Conservation (phyloP, 2,797 vertebrate species). For the Pangasius krempfi region DNA sequence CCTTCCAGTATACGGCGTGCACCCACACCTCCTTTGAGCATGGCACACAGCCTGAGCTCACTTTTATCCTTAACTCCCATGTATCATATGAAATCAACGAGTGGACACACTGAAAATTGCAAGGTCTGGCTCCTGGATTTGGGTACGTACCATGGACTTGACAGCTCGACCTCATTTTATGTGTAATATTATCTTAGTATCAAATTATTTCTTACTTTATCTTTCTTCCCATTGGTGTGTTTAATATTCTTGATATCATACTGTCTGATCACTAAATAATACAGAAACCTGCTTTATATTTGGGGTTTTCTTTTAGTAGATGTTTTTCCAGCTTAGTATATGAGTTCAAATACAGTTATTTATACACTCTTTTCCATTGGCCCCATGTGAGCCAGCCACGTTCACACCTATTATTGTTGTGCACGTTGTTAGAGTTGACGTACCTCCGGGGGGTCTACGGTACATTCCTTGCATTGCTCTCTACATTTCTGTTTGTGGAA, state of each 20-base stretch:
- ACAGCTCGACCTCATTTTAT: neutral
- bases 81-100: constrained; percentile 71
- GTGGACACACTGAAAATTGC: constrained; percentile 72
- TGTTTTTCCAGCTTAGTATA: neutral
- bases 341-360: neutral
- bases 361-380: neutral
- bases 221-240: neutral
- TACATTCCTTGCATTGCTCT: constrained; percentile 40
- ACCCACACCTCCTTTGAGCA: constrained; percentile 47
- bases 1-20: neutral
- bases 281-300: neutral
- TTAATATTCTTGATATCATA: neutral
- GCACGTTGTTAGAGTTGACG: neutral
- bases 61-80: constrained; percentile 71
- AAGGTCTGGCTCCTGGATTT: constrained; percentile 81
- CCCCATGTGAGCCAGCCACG: neutral
- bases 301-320: neutral
- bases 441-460: constrained; percentile 22
- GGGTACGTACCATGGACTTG: constrained; percentile 64
- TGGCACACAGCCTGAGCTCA: constrained; percentile 75
- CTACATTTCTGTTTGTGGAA: neutral
- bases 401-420: constrained; percentile 7
- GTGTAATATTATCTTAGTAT: neutral
- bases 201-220: neutral
- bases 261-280: neutral